A percentile compares a stretch with the other conserved stretches of the same genome.
phyloP scores from a whole-genome alignment of 2,113 vertebrate genomes.

The Pelmatolapia mariae region DNA sequence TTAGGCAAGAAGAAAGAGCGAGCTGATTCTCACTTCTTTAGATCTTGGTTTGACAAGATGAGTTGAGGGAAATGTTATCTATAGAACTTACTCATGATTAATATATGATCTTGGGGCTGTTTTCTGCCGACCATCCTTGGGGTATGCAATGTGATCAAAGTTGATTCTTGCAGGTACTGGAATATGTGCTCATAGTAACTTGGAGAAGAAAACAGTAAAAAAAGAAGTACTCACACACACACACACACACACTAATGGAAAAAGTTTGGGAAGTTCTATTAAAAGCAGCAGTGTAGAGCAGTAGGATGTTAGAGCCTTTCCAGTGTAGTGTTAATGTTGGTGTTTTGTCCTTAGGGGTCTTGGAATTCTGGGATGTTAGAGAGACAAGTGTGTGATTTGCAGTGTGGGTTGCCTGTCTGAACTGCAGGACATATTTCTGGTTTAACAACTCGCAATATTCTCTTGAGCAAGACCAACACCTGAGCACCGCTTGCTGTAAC shows the following conservation, averaged over 20 bases:
- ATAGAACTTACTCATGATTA: slow-evolving; percentile 9
- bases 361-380: not conserved
- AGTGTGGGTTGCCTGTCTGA: not conserved
- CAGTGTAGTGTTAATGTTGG: not conserved
- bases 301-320: not conserved
- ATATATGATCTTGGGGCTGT: slow-evolving; percentile 2
- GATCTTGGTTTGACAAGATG: slow-evolving; percentile 2
- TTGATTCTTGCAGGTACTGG: not conserved
- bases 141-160: slow-evolving; percentile 18
- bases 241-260: not conserved
- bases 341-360: not conserved
- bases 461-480: not conserved
- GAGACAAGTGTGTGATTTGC: not conserved
- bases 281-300: not conserved
- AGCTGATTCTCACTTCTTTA: not conserved
- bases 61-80: not conserved
- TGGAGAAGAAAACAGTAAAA: not conserved
- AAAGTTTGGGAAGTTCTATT: not conserved
- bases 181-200: not conserved
- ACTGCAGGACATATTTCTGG: not conserved
- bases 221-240: not conserved
- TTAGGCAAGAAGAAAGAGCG: not conserved
- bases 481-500: not conserved
- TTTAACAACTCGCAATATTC: not conserved
- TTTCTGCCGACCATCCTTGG: not conserved